phyloP scores from a whole-genome alignment of 2,113 vertebrate genomes.

The Hydrolagus affinis region DNA sequence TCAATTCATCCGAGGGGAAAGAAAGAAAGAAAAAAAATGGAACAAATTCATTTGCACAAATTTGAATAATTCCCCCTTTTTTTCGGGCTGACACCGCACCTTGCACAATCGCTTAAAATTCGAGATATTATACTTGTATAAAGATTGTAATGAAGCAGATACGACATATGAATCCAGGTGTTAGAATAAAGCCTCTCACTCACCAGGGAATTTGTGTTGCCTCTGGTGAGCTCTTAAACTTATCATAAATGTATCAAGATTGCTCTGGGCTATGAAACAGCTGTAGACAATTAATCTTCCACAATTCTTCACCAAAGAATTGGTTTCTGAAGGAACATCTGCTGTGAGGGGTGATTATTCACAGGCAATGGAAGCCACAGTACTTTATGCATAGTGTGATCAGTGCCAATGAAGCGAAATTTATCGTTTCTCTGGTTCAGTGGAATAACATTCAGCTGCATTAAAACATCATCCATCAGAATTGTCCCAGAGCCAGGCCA shows the following conservation, averaged over 20 bases:
- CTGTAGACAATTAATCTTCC: constrained; percentile 99
- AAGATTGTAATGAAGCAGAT: constrained; percentile 80
- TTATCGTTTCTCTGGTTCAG: constrained; percentile 98
- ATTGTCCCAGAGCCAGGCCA: constrained; percentile 74
- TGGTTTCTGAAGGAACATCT: constrained; percentile 95
- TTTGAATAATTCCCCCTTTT: constrained; percentile 90
- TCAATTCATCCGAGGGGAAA: constrained; percentile 74
- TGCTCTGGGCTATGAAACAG: constrained; percentile 98
- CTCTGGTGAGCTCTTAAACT: constrained; percentile 94
- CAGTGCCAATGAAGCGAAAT: constrained; percentile 98
- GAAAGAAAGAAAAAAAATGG: constrained; percentile 70
- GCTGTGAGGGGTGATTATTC: constrained; percentile 88
- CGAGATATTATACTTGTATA: constrained; percentile 60
- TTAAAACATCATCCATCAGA: constrained; percentile 99
- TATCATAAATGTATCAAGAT: constrained; percentile 99
- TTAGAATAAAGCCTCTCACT: constrained; percentile 77
- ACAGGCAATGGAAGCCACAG: constrained; percentile 69
- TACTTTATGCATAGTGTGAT: constrained; percentile 85
- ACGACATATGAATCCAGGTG: constrained; percentile 91
- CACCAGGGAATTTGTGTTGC: constrained; percentile 74
- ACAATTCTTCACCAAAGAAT: constrained; percentile 96
- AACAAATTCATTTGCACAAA: constrained; percentile 99
- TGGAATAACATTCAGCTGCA: constrained; percentile 99
- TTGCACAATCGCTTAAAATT: constrained; percentile 63
- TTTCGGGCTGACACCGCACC: constrained; percentile 43